Conservation (phyloP, 2,888 invertebrate species). For the Copidosoma aretas region DNA sequence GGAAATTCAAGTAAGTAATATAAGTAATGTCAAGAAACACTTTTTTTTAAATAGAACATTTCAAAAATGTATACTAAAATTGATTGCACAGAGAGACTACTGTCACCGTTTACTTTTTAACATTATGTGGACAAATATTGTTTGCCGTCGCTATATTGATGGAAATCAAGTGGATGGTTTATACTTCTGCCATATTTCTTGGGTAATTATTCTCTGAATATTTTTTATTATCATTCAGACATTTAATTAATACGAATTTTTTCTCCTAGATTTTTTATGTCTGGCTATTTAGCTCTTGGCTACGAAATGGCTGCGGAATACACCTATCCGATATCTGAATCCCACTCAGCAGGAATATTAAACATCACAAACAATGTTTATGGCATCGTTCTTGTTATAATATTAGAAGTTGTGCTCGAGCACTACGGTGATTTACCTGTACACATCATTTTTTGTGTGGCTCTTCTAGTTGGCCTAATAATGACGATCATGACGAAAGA, state of each 20-base stretch:
- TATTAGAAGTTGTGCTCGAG: conserved; percentile 54
- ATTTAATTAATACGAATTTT: background rate
- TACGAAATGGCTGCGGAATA: conserved; percentile 78
- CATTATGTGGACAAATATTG: conserved; percentile 52
- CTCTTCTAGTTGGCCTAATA: conserved; percentile 54
- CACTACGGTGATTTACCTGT: conserved; percentile 56
- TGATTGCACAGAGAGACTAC: conserved; percentile 66
- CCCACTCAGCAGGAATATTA: conserved; percentile 73
- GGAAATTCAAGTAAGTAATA: conserved; percentile 68
- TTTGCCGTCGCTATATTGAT: conserved; percentile 49
- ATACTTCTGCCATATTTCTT: conserved; percentile 49
- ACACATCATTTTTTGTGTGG: conserved; percentile 53
- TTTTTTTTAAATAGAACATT: too few relatives aligned
- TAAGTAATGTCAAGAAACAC: too few relatives aligned
- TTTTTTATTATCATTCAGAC: too few relatives aligned
- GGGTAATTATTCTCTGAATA: conserved; percentile 46
- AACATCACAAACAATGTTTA: conserved; percentile 65
- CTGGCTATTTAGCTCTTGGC: conserved; percentile 75
- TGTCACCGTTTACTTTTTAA: conserved; percentile 51
- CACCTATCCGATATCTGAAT: conserved; percentile 77
- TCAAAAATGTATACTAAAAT: background rate
- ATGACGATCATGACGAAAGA: conserved; percentile 54
- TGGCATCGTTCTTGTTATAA: conserved; percentile 54
- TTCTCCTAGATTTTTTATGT: conserved; percentile 73
- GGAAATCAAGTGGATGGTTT: conserved; percentile 54